Percentiles rank a stretch among this genome's conserved stretches.
Conservation (phyloP, 2,888 invertebrate genomes). For the Eulithis prunata region DNA sequence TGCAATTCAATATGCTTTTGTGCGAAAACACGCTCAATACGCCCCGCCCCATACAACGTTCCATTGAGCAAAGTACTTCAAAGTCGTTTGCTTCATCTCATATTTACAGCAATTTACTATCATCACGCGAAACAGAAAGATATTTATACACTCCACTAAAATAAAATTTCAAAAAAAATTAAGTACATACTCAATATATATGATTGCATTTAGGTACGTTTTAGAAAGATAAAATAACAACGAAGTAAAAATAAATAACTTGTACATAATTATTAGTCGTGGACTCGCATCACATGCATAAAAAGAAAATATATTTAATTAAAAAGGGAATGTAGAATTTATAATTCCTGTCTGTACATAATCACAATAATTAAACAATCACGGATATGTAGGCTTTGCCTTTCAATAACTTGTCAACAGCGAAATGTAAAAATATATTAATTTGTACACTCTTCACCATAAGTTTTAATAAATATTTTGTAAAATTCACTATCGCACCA, state of each 20-base stretch:
- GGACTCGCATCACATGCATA: constrained; percentile 82
- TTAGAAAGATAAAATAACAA: constrained; percentile 60
- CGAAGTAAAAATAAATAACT: constrained; percentile 57
- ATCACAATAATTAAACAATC: constrained; percentile 81
- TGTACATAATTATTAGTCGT: constrained; percentile 80
- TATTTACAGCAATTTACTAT: constrained; percentile 43
- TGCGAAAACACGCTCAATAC: constrained; percentile 66
- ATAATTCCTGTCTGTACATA: constrained; percentile 78
- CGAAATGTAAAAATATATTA: constrained; percentile 84
- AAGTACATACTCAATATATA: constrained; percentile 59
- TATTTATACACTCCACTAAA: constrained; percentile 10
- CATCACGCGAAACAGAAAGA: constrained; percentile 54
- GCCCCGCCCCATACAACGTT: constrained; percentile 60
- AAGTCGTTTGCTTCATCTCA: constrained; percentile 37
- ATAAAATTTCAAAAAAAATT: constrained; percentile 43
- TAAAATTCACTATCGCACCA: constrained; percentile 83
- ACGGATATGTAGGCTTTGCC: constrained; percentile 80
- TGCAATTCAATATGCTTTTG: constrained; percentile 65
- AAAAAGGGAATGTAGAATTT: constrained; percentile 82
- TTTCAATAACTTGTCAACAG: constrained; percentile 76
- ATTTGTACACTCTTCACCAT: constrained; percentile 80
- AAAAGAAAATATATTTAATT: constrained; percentile 65
- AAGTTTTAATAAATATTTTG: constrained; percentile 75
- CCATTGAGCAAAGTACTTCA: constrained; percentile 69
- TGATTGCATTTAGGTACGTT: constrained; percentile 47